phyloP scores from a whole-genome alignment of 2,888 invertebrate species.

The Drosophila paramelanica region DNA sequence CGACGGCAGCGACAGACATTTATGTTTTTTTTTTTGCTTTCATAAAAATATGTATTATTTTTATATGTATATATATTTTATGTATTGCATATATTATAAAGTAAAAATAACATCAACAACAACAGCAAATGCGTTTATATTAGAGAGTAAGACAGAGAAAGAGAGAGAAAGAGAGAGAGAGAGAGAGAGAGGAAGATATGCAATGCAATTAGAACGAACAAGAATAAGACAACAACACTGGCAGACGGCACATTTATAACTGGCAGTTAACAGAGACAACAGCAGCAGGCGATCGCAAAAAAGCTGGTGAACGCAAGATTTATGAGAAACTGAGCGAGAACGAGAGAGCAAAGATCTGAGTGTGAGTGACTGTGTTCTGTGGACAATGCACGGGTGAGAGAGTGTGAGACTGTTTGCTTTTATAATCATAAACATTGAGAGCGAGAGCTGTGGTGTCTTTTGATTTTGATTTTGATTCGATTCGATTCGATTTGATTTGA shows the following conservation, averaged over 20 bases:
- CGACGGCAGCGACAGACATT: slow-evolving; percentile 76
- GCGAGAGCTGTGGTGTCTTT: slow-evolving; percentile 26
- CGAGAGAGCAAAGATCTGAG: slow-evolving; percentile 10
- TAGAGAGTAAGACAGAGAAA: slow-evolving; percentile 14
- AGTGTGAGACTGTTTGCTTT: slow-evolving; percentile 14
- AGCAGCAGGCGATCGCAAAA: slow-evolving; percentile 33
- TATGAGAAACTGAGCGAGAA: slow-evolving; percentile 14
- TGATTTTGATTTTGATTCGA: slow-evolving; percentile 26
- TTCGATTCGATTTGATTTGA: slow-evolving; percentile 4
- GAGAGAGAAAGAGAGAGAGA: slow-evolving; percentile 6
- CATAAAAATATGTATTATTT: slow-evolving; percentile 17
- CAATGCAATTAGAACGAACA: slow-evolving; percentile 67
- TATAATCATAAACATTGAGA: slow-evolving; percentile 26
- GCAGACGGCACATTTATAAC: slow-evolving; percentile 57
- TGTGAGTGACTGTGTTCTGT: slow-evolving; percentile 8
- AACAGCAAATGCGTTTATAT: slow-evolving; percentile 66
- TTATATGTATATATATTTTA: background rate
- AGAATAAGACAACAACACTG: slow-evolving; percentile 70
- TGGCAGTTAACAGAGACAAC: slow-evolving; percentile 17
- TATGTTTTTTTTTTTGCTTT: slow-evolving; percentile 13
- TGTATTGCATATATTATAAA: slow-evolving; percentile 17
- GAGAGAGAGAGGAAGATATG: slow-evolving; percentile 45
- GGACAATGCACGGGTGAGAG: slow-evolving; percentile 11
- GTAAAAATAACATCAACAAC: slow-evolving; percentile 55
- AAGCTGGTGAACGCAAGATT: slow-evolving; percentile 20